These are phyloP conservation scores for Drosophila truncata DNA, from an alignment of 1,140 invertebrate genomes.

Conservation along the genomic window DNA sequence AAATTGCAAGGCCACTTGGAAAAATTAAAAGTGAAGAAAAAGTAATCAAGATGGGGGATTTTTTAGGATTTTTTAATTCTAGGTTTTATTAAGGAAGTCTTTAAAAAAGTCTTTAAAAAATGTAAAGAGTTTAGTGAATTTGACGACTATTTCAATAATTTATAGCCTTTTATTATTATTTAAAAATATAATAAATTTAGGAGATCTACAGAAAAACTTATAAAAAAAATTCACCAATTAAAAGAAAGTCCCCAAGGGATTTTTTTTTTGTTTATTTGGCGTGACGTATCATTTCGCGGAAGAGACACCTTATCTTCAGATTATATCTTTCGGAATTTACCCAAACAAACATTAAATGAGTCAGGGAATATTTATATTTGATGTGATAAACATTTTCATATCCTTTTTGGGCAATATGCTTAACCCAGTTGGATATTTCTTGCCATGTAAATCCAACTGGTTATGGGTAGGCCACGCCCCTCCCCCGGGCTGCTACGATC, in stretches of 20 bases:
- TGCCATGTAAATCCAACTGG: constrained; percentile 33
- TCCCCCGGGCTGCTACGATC: constrained; percentile 17
- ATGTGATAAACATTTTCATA: background rate
- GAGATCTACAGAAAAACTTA: too few species aligned
- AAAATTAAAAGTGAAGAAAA: constrained; percentile 27
- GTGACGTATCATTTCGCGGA: background rate
- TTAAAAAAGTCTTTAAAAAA: background rate
- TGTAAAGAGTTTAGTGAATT: too few species aligned
- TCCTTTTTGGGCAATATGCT: background rate
- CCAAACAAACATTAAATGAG: background rate
- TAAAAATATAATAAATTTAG: too few species aligned
- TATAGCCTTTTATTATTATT: too few species aligned
- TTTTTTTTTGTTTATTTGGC: background rate
- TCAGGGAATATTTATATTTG: background rate
- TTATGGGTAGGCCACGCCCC: constrained; percentile 17
- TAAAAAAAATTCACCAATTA: too few species aligned
- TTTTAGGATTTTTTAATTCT: background rate
- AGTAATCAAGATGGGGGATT: background rate
- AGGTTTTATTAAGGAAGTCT: background rate
- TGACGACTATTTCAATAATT: too few species aligned
- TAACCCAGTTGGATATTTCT: background rate
- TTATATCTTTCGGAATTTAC: background rate
- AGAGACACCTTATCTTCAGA: background rate
- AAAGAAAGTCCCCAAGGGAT: background rate
- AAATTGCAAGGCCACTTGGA: constrained; percentile 60